Conservation (phyloP, 2,888 invertebrate genomes). For the Cataglyphis cursor region DNA sequence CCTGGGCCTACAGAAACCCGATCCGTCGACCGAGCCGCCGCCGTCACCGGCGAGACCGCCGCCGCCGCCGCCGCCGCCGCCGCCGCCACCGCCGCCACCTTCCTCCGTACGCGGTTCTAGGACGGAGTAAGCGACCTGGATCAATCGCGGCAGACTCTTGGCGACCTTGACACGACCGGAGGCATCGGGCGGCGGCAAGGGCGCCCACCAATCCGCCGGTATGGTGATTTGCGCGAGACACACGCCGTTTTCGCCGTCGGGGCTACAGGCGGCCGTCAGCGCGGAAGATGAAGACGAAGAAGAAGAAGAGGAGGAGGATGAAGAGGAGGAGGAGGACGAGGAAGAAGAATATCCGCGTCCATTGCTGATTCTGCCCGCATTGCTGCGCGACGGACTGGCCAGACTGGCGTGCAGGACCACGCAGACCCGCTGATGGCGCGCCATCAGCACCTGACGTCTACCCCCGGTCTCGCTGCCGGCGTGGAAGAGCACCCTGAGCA, state of each 20-base stretch:
- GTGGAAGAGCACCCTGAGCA: conserved; percentile 97
- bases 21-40: conserved; percentile 64
- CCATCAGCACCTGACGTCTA: conserved; percentile 89
- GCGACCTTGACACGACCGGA: conserved; percentile 85
- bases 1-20: conserved; percentile 90
- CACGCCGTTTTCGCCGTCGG: conserved; percentile 96
- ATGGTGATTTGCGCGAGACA: conserved; percentile 95
- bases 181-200: conserved; percentile 89
- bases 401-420: conserved; percentile 93
- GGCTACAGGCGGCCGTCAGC: conserved; percentile 96
- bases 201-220: conserved; percentile 97
- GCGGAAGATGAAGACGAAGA: conserved; percentile 81
- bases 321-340: conserved; percentile 59
- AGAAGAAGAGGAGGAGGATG: conserved; percentile 48
- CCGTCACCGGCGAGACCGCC: conserved; percentile 52
- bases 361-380: conserved; percentile 66
- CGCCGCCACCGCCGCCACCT: conserved; percentile 78
- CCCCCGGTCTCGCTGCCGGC: conserved; percentile 95
- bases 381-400: conserved; percentile 86
- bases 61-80: conserved; percentile 74
- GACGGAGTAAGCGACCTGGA: conserved; percentile 95
- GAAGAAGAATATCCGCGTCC: conserved; percentile 66
- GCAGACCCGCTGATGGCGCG: conserved; percentile 92
- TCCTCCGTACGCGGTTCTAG: conserved; percentile 92
- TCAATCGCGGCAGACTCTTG: conserved; percentile 91